Evolutionary conservation across 2,113 vertebrate species (phyloP).

Genomic region (Pangasianodon gigas): DNA sequence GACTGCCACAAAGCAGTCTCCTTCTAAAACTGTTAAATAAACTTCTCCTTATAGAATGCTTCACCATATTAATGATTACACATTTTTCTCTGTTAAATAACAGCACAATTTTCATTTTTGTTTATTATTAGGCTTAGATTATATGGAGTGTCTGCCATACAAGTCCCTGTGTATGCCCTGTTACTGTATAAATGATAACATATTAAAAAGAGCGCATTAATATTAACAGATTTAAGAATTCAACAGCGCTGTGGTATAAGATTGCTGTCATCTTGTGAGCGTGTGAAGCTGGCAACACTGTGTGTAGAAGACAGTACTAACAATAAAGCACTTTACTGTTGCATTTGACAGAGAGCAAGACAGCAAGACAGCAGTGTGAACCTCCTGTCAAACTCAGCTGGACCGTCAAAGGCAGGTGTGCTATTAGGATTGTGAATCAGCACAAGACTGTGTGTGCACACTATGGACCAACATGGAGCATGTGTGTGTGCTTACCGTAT

Average conservation of each 20-base stretch:
- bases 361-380: background rate
- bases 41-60: background rate
- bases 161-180: background rate
- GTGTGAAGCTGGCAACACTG: background rate
- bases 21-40: background rate
- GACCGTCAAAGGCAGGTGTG: conserved; percentile 1
- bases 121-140: background rate
- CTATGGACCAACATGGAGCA: background rate
- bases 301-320: background rate
- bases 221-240: background rate
- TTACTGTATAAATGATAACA: background rate
- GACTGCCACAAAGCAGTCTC: background rate
- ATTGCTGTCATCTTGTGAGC: background rate
- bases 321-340: background rate
- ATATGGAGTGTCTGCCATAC: too few relatives aligned
- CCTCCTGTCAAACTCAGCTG: conserved; percentile 17
- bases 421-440: background rate
- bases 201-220: background rate
- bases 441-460: background rate
- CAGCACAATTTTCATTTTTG: background rate
- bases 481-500: conserved; percentile 78
- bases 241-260: background rate
- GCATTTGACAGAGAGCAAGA: background rate
- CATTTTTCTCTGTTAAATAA: background rate
- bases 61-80: background rate